Percentiles rank a stretch among this genome's conserved stretches.
These are phyloP conservation scores for Pristionchus entomophagus DNA, from an alignment of 2,888 invertebrate genomes.

Conservation along the genomic window DNA sequence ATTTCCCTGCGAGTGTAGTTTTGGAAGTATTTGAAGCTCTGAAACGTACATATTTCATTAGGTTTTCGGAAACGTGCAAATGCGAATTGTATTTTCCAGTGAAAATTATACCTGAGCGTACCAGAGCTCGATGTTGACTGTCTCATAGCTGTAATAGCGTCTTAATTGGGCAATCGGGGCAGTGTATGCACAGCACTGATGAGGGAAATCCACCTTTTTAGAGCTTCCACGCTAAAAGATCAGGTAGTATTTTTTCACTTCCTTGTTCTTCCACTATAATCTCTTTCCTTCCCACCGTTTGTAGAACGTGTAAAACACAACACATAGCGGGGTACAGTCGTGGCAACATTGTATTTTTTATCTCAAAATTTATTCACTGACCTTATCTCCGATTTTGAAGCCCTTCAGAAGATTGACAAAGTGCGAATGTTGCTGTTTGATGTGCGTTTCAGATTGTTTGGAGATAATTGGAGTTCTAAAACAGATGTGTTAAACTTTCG, in stretches of 20 bases:
- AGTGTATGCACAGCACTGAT: neutral
- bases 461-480: conserved; percentile 31
- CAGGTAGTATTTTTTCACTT: no score
- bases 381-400: conserved; percentile 1
- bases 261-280: no score
- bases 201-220: conserved; percentile 14
- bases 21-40: conserved; percentile 43
- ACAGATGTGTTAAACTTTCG: neutral
- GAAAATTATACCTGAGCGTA: neutral
- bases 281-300: no score
- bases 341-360: neutral
- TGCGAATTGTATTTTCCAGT: no score
- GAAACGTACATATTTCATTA: neutral
- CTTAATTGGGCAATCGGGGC: neutral
- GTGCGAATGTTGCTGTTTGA: neutral
- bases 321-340: no score
- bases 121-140: neutral
- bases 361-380: neutral
- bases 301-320: no score
- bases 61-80: no score
- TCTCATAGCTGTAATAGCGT: conserved; percentile 21
- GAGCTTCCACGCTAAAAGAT: neutral
- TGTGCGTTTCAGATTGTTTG: neutral
- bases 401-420: conserved; percentile 7
- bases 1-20: neutral